Base-by-base conservation (phyloP, 2,113 vertebrate species). In the Semicossyphus pulcher region DNA sequence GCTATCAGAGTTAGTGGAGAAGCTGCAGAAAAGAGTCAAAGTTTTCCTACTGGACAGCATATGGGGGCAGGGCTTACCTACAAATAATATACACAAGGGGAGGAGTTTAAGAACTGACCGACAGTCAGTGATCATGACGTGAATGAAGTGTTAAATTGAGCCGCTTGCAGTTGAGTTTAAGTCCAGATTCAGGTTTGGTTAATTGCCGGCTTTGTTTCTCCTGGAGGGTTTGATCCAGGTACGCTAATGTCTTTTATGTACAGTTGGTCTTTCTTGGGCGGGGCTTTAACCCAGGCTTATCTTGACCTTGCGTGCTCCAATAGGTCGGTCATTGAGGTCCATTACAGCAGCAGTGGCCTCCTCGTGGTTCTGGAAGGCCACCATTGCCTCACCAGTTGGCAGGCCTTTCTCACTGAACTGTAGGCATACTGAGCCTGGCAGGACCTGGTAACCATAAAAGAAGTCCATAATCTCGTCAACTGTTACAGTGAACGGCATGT, bases 391-490 rank as follows among this genome's bases (percentile, higher is more conserved):
- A 11, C 97, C 97, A 54, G 97, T 99, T 69, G 98, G 97, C 92
- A 99, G 93, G 71, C 97, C 97, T 89, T 99, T 98, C n/a, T 99
- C 97, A 78, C 94, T 98, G 83, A 96, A 97, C 81, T 99, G 98
- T 86, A 99, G 94, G 86, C 97, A 98, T 26, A 99, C 96, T 16
- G 98, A 99, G 60, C 97, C 96, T 60, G 95, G 97, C 72, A 99
- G 95, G 75, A 99, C 97, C 87, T 98, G 96, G 87, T 99, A 99
- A 39, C 98, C 98, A 62, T 99, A 99, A 89, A 99, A 99, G 88
- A 99, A 99, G 96, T 99, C 98, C 91, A 99, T 92, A 81, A 99
- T 99, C 91, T 99, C 98, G 88, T 99, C 97, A 65, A 97, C 96
- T 0, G 96, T 97, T 60, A 99, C 97, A 49, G 97, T 99, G 82